Evolutionary conservation across 2,888 invertebrate genomes (phyloP).

Genomic region (Erebia palarica): DNA sequence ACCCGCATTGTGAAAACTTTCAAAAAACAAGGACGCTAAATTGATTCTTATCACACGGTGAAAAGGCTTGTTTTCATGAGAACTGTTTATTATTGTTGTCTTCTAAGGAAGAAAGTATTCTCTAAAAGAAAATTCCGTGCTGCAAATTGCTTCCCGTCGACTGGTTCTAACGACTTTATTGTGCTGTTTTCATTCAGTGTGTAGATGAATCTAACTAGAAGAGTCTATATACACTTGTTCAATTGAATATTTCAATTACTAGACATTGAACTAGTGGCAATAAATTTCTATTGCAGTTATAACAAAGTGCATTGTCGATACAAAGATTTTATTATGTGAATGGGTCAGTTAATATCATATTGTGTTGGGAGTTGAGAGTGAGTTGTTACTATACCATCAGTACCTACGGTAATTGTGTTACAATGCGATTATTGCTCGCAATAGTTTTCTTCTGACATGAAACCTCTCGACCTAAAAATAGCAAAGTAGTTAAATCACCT

Average conservation of each 20-base stretch:
- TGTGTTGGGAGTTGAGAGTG: no score
- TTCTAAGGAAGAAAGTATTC: conserved; percentile 36
- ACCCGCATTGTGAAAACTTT: conserved; percentile 19
- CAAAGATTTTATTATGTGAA: background rate
- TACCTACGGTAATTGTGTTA: no score
- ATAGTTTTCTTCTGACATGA: background rate
- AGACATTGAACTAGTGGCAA: conserved; percentile 3
- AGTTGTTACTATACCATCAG: no score
- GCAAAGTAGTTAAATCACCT: background rate
- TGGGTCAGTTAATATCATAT: background rate
- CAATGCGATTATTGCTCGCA: no score
- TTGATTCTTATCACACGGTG: background rate
- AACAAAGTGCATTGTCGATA: background rate
- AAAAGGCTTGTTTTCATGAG: conserved; percentile 21
- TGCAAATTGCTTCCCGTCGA: conserved; percentile 55
- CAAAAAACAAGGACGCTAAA: conserved; percentile 16
- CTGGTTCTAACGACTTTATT: conserved; percentile 57
- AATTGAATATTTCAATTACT: conserved; percentile 19
- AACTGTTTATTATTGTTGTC: conserved; percentile 11
- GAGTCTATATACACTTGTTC: conserved; percentile 6
- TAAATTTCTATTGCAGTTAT: background rate
- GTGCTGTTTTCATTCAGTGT: conserved; percentile 44
- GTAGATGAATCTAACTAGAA: conserved; percentile 35
- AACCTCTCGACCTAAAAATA: background rate
- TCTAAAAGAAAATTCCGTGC: conserved; percentile 51